These are phyloP conservation scores for Gobio gobio DNA, from an alignment of 2,113 vertebrate species.

Conservation along the genomic window DNA sequence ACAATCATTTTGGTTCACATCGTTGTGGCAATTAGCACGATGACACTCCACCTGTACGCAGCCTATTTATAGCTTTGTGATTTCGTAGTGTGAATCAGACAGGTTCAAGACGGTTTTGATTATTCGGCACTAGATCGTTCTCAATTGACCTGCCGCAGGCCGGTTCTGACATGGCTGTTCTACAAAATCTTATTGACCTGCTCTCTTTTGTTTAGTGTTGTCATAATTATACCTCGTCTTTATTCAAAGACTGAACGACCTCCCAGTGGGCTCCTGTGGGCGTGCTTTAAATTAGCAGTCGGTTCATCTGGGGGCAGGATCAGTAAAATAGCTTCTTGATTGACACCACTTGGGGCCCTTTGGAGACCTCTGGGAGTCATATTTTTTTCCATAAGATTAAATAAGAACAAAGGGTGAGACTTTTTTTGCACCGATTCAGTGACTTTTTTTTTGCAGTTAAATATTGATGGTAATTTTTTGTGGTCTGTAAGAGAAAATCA, in stretches of 20 bases:
- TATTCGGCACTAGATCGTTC: not conserved
- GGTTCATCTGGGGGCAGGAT: not conserved
- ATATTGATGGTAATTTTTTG: not conserved
- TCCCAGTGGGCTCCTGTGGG: conserved; percentile 34
- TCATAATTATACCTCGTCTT: conserved; percentile 34
- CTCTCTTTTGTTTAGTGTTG: conserved; percentile 32
- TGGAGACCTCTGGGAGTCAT: conserved; percentile 8
- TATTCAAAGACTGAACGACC: not conserved
- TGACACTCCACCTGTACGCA: conserved; percentile 75
- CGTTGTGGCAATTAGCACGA: conserved; percentile 75
- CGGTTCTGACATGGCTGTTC: conserved; percentile 34
- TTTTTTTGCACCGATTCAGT: not conserved
- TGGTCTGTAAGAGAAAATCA: not conserved
- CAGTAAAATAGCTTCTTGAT: conserved; percentile 16
- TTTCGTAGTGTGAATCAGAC: conserved; percentile 58
- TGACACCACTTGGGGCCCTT: conserved; percentile 14
- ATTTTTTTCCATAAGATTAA: conserved; percentile 34
- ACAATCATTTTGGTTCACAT: conserved; percentile 77
- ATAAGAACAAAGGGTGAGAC: conserved; percentile 30
- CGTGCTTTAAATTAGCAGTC: conserved; percentile 16
- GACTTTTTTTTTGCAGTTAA: not conserved
- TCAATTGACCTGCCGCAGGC: not conserved
- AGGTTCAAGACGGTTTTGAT: conserved; percentile 12
- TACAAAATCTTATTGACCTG: conserved; percentile 21
- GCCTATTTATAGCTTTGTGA: conserved; percentile 73